Base-by-base conservation (phyloP, 2,888 invertebrate genomes). In the Danaus chrysippus region DNA sequence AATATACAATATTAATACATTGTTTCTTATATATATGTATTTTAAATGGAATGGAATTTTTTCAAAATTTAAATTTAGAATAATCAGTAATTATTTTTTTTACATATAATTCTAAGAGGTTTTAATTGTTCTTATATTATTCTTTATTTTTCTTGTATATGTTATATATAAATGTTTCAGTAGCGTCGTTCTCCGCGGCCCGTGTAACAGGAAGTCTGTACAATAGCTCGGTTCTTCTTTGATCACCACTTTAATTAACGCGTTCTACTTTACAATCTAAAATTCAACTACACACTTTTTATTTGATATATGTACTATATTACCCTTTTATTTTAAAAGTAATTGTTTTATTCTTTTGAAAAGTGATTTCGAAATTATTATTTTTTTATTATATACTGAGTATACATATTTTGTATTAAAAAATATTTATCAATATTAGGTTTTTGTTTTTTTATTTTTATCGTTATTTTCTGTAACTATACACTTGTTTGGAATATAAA, bases 211-310 rank as follows among this genome's bases (percentile, higher is more conserved):
- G 85, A 86, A 86, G 86, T 84, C 80, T 72, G 84, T 79, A 87
- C 86, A 87, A 86, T 84, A 79, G 83, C 75, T 75, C 77, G 71
- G 76, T 74, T 73, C 77, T 86, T 87, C 87, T 88, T 88, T 88
- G 88, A 87, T 88, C 87, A 82, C 77, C 75, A 72, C 77, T 77
- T 80, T 87, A 87, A 88, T 87, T 88, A 87, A 86, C 80, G 80
- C 74, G 63, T 58, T 54, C 62, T 60, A 58, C 58, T 67, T 62
- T 57, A 57, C 49, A 49, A 49, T 49, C 15, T n/a, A 49, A 49
- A 10, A 49, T 49, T 17, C 49, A 17, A 49, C 49, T 49, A 17
- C n/a, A 3, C 9, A 9, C 9, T 12, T n/a, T n/a, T 9, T 9
- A n/a, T 3, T 46, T 13, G 1, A 44, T 0, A 12, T n/a, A n/a